These are phyloP conservation scores for Plodia interpunctella DNA, from an alignment of 1,140 invertebrate genomes.

Conservation along the genomic window DNA sequence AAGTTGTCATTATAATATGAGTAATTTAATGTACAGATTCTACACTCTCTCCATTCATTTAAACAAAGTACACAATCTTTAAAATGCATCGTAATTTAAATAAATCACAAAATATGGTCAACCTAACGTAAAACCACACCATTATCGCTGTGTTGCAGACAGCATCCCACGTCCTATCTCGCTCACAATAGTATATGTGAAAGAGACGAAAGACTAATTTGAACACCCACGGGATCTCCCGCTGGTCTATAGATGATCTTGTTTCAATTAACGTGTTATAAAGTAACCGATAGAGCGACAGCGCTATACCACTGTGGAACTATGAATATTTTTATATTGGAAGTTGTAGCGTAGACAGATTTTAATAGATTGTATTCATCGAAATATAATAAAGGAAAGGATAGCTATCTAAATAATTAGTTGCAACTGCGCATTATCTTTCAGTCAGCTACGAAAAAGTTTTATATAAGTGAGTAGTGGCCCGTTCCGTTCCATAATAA, in stretches of 20 bases:
- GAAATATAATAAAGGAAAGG: too few species aligned
- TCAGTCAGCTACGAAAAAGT: too few species aligned
- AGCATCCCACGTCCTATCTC: constrained; percentile 19
- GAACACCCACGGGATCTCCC: constrained; percentile 44
- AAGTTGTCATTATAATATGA: too few species aligned
- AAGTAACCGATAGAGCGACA: constrained; percentile 21
- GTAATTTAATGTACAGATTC: too few species aligned
- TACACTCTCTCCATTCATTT: background rate
- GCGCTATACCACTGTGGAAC: constrained; percentile 2
- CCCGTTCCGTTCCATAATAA: too few species aligned
- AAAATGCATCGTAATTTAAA: background rate
- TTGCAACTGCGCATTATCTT: too few species aligned
- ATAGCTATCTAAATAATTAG: too few species aligned
- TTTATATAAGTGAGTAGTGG: too few species aligned
- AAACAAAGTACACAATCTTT: background rate
- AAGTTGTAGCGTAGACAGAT: background rate
- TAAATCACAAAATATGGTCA: background rate
- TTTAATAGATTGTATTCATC: background rate
- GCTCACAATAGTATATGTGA: constrained; percentile 18
- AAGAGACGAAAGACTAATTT: constrained; percentile 35
- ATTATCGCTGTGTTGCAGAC: constrained; percentile 1
- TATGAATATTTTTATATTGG: constrained; percentile 20
- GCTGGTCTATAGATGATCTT: constrained; percentile 41
- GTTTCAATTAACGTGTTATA: constrained; percentile 54
- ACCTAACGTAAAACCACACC: constrained; percentile 4